Evolutionary conservation across 2,113 vertebrate genomes (phyloP).

Genomic region (Cromileptes altivelis): DNA sequence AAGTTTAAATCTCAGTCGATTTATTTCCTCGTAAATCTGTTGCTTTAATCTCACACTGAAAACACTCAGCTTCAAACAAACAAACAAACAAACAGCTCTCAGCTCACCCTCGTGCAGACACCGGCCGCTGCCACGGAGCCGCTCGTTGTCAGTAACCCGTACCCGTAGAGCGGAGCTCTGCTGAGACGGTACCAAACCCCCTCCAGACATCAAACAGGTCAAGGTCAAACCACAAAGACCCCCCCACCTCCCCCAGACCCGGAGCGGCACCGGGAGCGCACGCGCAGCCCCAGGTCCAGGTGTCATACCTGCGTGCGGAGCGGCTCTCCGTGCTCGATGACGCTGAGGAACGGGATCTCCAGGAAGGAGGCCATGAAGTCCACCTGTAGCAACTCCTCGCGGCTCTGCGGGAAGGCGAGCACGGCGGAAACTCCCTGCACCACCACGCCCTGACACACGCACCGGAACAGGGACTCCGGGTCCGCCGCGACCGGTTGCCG

Average conservation of each 20-base stretch:
- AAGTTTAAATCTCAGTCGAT: too few species aligned
- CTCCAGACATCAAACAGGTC: slow-evolving; percentile 41
- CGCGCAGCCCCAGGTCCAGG: background rate
- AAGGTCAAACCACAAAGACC: slow-evolving; percentile 59
- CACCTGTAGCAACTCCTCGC: slow-evolving; percentile 90
- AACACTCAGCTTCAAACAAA: too few species aligned
- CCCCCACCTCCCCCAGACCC: background rate
- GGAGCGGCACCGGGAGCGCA: background rate
- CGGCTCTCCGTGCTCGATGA: slow-evolving; percentile 86
- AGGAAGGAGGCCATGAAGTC: slow-evolving; percentile 90
- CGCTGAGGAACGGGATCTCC: slow-evolving; percentile 90
- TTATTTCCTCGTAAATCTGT: too few species aligned
- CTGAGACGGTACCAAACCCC: background rate
- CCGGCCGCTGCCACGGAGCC: too few species aligned
- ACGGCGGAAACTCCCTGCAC: slow-evolving; percentile 88
- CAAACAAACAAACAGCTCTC: background rate
- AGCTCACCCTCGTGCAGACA: too few species aligned
- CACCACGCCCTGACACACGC: slow-evolving; percentile 87
- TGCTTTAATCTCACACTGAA: too few species aligned
- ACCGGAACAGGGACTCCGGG: slow-evolving; percentile 88
- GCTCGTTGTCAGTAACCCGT: too few species aligned
- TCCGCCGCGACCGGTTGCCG: slow-evolving; percentile 81
- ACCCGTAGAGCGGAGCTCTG: too few species aligned
- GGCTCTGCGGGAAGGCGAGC: slow-evolving; percentile 90
- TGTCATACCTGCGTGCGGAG: slow-evolving; percentile 86